Conservation (phyloP, 2,113 vertebrate genomes). For the Chloropsis hardwickii region DNA sequence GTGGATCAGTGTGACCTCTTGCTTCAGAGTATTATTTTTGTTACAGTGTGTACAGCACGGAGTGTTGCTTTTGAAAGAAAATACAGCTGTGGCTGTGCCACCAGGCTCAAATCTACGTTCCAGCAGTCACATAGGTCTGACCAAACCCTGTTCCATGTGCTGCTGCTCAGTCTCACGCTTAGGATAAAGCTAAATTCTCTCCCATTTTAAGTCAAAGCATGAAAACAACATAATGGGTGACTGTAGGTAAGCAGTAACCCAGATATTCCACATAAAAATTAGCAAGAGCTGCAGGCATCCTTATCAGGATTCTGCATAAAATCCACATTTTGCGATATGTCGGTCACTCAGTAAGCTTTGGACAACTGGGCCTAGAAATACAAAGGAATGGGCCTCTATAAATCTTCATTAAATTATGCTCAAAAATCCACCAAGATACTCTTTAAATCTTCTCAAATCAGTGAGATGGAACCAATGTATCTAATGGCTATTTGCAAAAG, state of each 20-base stretch:
- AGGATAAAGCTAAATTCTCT: background rate
- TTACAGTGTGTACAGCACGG: background rate
- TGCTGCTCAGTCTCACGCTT: background rate
- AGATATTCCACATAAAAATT: accelerated
- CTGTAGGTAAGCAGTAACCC: background rate
- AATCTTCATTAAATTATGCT: background rate
- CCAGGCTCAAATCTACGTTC: background rate
- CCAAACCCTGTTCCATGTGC: background rate
- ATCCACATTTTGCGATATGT: background rate
- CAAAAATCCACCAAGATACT: background rate
- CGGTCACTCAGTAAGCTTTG: background rate
- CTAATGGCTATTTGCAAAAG: background rate
- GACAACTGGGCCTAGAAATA: background rate
- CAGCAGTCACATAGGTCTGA: background rate
- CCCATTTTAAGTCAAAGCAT: background rate
- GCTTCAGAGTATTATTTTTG: background rate
- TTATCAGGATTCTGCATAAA: background rate
- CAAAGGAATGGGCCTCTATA: background rate
- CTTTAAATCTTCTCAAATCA: background rate
- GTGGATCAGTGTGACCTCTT: conserved; percentile 45
- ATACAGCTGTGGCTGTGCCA: background rate
- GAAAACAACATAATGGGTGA: accelerated
- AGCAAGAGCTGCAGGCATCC: background rate
- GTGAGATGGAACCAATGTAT: background rate
- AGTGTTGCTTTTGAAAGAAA: background rate